Conservation (phyloP, 2,113 vertebrate species). For the Eurypyga helias region DNA sequence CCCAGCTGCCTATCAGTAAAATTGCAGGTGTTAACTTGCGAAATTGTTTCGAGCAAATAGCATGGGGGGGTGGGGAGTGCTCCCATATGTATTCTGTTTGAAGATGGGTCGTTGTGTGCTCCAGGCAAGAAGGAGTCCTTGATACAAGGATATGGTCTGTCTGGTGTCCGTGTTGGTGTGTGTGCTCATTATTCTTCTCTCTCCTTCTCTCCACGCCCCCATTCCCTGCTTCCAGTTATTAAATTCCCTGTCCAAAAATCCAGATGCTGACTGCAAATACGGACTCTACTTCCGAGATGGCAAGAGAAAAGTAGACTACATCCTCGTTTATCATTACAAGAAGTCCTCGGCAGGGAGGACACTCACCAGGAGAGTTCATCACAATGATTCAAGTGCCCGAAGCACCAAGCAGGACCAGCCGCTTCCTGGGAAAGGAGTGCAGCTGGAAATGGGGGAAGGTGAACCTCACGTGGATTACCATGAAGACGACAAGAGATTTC, state of each 20-base stretch:
- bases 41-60: not conserved
- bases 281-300: conserved; percentile 91
- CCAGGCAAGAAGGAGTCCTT: not conserved
- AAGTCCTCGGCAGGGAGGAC: conserved; percentile 70
- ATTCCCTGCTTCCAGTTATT: conserved; percentile 73
- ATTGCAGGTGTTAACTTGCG: conserved; percentile 47
- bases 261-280: conserved; percentile 69
- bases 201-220: not conserved
- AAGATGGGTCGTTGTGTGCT: not conserved
- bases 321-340: conserved; percentile 90
- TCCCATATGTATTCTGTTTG: not conserved
- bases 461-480: conserved; percentile 80
- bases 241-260: conserved; percentile 79
- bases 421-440: conserved; percentile 68
- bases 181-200: not conserved
- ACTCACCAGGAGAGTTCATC: conserved; percentile 58
- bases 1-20: not conserved
- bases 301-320: conserved; percentile 89
- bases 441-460: conserved; percentile 73
- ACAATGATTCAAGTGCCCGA: conserved; percentile 70
- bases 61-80: not conserved
- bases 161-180: not conserved
- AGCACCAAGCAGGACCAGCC: conserved; percentile 72
- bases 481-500: conserved; percentile 87
- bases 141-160: not conserved